Percentiles rank a stretch among this genome's conserved stretches.
phyloP scores from a whole-genome alignment of 2,797 vertebrate species.

The Oreortyx pictus region DNA sequence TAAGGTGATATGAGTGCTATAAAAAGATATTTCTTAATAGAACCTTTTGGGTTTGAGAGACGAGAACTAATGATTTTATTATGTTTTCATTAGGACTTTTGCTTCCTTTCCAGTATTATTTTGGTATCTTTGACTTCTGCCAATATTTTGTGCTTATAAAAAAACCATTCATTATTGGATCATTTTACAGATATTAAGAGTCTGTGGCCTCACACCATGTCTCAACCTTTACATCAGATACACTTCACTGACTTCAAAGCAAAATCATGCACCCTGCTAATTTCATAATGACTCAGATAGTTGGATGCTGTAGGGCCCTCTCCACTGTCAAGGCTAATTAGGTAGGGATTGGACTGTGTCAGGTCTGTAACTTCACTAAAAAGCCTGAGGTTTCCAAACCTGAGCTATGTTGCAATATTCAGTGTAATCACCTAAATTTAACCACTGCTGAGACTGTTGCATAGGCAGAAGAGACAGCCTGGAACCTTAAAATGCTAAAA shows the following conservation, averaged over 20 bases:
- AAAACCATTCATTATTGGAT: neutral
- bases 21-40: neutral
- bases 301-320: neutral
- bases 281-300: conserved; percentile 31
- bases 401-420: neutral
- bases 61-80: neutral
- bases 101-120: neutral
- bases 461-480: neutral
- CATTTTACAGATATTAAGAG: neutral
- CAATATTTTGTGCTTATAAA: neutral
- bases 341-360: neutral
- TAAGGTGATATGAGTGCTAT: neutral
- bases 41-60: neutral
- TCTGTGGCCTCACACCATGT: neutral
- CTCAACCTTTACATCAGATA: conserved; percentile 10
- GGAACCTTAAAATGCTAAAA: neutral
- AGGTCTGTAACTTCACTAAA: neutral
- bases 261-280: conserved; percentile 37
- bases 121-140: neutral
- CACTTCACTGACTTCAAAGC: neutral
- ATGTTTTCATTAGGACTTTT: neutral
- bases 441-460: neutral
- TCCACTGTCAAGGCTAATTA: conserved; percentile 48
- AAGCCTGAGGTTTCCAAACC: conserved; percentile 7
- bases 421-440: neutral